Conservation (phyloP, 2,888 invertebrate genomes). For the Brachyopa scutellaris region DNA sequence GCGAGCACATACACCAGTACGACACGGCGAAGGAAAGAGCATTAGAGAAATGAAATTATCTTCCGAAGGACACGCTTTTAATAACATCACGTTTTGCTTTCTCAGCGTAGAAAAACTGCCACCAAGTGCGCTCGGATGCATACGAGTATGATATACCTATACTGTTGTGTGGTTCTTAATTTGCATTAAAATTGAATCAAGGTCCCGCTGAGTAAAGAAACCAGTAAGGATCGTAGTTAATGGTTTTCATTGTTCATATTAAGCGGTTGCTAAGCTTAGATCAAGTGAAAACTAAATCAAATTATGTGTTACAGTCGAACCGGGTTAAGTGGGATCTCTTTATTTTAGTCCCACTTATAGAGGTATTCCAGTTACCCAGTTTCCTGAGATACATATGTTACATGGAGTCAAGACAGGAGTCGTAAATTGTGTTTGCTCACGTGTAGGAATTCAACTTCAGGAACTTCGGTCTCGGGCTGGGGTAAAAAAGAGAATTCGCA, state of each 20-base stretch:
- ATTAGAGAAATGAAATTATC: constrained; percentile 36
- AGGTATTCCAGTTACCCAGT: no score
- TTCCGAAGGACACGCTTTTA: constrained; percentile 40
- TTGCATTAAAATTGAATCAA: constrained; percentile 2
- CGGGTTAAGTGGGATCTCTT: no score
- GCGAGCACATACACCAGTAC: not conserved
- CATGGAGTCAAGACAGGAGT: no score
- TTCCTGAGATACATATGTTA: no score
- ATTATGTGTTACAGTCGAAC: no score
- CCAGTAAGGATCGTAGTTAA: not conserved
- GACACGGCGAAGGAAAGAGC: not conserved
- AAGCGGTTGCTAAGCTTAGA: not conserved
- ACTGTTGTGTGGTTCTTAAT: constrained; percentile 11
- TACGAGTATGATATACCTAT: no score
- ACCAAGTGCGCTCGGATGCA: not conserved
- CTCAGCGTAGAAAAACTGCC: no score
- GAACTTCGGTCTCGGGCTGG: no score
- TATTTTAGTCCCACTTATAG: no score
- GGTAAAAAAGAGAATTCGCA: no score
- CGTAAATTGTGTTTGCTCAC: no score
- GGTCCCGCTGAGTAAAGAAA: constrained; percentile 5
- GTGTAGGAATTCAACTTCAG: no score
- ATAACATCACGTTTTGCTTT: constrained; percentile 36
- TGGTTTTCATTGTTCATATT: not conserved
- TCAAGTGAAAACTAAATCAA: not conserved